A percentile compares a stretch with the other conserved stretches of the same genome.
Evolutionary conservation across 1,140 invertebrate species (phyloP).

Genomic region (Pseudomyrmex cubaensis): DNA sequence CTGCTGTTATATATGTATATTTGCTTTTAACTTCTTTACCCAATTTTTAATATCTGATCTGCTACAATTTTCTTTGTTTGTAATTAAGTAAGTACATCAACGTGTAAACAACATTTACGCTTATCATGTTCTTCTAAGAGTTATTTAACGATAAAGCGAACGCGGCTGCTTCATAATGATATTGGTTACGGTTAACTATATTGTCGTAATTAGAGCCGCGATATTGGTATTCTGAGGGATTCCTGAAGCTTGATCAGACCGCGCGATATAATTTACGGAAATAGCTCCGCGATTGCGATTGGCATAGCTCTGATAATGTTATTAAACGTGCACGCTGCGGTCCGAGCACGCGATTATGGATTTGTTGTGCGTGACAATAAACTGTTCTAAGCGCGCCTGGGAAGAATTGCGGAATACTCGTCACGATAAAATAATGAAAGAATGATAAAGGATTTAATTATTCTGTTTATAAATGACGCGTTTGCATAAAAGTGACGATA

Average conservation of each 20-base stretch:
- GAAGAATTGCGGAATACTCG: background rate
- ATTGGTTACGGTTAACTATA: slow-evolving; percentile 70
- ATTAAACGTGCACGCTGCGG: slow-evolving; percentile 70
- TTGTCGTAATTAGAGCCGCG: slow-evolving; percentile 70
- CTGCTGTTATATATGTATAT: background rate
- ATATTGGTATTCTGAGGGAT: slow-evolving; percentile 74
- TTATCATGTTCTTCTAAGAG: background rate
- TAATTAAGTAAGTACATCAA: background rate
- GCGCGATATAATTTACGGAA: slow-evolving; percentile 77
- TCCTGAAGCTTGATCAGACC: slow-evolving; percentile 63
- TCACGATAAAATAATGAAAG: background rate
- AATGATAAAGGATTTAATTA: slow-evolving; percentile 21
- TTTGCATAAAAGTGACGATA: background rate
- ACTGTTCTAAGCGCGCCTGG: background rate
- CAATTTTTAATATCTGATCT: background rate
- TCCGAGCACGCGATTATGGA: background rate
- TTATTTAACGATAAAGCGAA: slow-evolving; percentile 25
- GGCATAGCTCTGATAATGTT: slow-evolving; percentile 72
- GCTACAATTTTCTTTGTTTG: background rate
- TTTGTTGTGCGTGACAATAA: slow-evolving; percentile 60
- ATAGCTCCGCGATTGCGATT: slow-evolving; percentile 73
- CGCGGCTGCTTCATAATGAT: slow-evolving; percentile 64
- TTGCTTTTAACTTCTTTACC: background rate
- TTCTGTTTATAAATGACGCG: background rate
- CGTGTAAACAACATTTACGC: background rate